A percentile compares a stretch with the other conserved stretches of the same genome.
These are phyloP conservation scores for Castor canadensis DNA, from an alignment of 2,113 vertebrate genomes.

Conservation along the genomic window DNA sequence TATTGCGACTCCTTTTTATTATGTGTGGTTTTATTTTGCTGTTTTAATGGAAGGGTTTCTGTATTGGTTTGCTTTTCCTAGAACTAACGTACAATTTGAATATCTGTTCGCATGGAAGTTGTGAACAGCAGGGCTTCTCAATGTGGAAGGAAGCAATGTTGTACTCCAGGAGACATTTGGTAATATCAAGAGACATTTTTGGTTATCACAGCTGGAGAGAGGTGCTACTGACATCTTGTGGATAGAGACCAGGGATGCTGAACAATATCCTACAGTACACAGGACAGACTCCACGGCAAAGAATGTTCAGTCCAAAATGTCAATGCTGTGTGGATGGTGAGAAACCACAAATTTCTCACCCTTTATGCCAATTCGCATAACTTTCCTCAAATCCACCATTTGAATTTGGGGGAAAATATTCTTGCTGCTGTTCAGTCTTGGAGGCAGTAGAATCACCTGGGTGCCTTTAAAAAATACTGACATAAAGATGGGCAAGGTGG, in stretches of 20 bases:
- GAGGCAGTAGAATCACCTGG: neutral
- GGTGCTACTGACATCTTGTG: too few species aligned
- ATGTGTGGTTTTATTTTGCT: neutral
- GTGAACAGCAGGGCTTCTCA: too few species aligned
- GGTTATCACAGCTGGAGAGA: too few species aligned
- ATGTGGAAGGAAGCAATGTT: neutral
- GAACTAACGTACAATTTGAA: neutral
- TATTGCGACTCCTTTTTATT: neutral
- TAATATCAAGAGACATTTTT: neutral
- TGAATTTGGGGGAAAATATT: neutral
- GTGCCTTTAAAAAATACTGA: neutral
- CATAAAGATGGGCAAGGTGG: too few species aligned
- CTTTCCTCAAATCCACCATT: neutral
- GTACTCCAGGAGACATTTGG: neutral
- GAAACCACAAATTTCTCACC: neutral
- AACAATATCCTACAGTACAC: fast-evolving
- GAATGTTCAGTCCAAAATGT: too few species aligned
- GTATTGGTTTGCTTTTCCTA: neutral
- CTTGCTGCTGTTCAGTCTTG: neutral
- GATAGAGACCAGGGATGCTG: too few species aligned
- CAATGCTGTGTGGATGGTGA: too few species aligned
- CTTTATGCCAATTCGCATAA: neutral
- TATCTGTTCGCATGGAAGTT: neutral
- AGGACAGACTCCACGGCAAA: too few species aligned
- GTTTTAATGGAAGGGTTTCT: neutral